Percentiles rank a stretch among this genome's conserved stretches.
Evolutionary conservation across 2,888 invertebrate species (phyloP).

Genomic region (Hemistola chrysoprasaria): DNA sequence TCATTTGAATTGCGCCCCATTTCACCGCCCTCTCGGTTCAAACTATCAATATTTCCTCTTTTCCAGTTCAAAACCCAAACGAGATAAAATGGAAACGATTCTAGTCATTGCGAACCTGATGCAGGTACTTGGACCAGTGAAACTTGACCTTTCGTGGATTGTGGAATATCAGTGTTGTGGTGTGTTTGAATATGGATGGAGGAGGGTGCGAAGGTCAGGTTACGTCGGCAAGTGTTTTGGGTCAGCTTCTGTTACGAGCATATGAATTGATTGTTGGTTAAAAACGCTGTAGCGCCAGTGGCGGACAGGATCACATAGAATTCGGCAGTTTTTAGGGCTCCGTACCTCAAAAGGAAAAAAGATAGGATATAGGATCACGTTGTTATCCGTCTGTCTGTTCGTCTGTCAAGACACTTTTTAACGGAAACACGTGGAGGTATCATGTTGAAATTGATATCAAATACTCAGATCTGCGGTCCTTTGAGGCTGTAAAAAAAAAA

Average conservation of each 20-base stretch:
- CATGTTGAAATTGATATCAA: no score
- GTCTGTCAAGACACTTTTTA: no score
- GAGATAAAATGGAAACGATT: conserved; percentile 45
- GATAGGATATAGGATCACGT: no score
- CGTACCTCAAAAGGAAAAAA: no score
- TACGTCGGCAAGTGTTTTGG: conserved; percentile 37
- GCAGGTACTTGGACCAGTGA: conserved; percentile 25
- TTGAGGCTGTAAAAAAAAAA: no score
- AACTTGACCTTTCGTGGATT: conserved; percentile 33
- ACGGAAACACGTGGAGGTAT: no score
- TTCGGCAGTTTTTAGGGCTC: no score
- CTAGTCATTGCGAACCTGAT: conserved; percentile 33
- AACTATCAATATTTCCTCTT: conserved; percentile 26
- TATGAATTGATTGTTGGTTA: conserved; percentile 32
- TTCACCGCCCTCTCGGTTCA: conserved; percentile 13
- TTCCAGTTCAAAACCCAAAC: conserved; percentile 43
- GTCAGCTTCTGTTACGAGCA: conserved; percentile 43
- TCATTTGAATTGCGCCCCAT: conserved; percentile 10
- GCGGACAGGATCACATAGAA: no score
- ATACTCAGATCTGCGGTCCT: no score
- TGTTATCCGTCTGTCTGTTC: no score
- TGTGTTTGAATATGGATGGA: conserved; percentile 29
- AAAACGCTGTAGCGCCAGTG: no score
- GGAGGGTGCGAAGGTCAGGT: conserved; percentile 32
- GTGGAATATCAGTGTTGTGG: conserved; percentile 25